Conservation (phyloP, 2,113 vertebrate species). For the Felis chaus region DNA sequence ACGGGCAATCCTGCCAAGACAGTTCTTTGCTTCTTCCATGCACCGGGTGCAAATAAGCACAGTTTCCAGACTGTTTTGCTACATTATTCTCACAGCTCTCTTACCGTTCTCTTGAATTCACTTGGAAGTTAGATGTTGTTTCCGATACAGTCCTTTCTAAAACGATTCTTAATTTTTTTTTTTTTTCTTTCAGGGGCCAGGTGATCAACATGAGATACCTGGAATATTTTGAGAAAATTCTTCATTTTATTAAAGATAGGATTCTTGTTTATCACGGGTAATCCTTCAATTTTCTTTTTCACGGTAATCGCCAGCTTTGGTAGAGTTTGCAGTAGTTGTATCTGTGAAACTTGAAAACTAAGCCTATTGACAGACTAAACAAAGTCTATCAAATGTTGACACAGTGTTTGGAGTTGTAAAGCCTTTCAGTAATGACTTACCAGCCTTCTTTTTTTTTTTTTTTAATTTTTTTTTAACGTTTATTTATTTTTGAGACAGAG, state of each 20-base stretch:
- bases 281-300: conserved; percentile 15
- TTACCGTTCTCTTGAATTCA: not conserved
- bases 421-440: not conserved
- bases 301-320: not conserved
- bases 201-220: conserved; percentile 97
- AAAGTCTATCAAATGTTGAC: not conserved
- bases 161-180: not conserved
- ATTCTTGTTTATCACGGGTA: conserved; percentile 98
- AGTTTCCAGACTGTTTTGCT: not conserved
- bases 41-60: rapidly evolving
- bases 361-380: not conserved
- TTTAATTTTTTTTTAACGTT: no score
- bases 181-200: conserved; percentile 89
- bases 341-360: not conserved
- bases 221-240: conserved; percentile 97
- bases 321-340: not conserved
- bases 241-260: conserved; percentile 98
- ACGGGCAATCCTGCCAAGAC: not conserved
- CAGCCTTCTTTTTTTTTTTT: not conserved
- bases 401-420: not conserved
- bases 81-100: not conserved
- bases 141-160: not conserved
- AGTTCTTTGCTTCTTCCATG: not conserved
- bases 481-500: no score
- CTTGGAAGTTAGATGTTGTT: not conserved